Conservation (phyloP, 2,797 vertebrate species). For the Acanthornis magna region DNA sequence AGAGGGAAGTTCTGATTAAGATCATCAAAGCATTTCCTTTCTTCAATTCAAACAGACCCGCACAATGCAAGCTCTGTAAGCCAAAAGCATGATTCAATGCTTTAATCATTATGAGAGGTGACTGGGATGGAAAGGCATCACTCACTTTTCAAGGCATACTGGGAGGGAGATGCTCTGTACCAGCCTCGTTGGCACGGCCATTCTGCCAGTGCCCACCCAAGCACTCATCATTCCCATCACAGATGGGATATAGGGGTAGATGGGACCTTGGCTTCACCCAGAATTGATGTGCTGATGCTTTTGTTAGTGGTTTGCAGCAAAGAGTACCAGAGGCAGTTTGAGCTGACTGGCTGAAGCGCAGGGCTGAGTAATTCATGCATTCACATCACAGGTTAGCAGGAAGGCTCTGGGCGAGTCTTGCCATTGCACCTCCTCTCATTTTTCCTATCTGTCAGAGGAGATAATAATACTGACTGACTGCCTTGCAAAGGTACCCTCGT, state of each 20-base stretch:
- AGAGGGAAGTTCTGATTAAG: slow-evolving; percentile 45
- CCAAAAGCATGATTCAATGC: neutral
- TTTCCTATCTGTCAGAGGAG: neutral
- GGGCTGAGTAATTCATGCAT: neutral
- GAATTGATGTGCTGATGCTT: neutral
- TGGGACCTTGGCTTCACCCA: neutral
- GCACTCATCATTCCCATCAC: neutral
- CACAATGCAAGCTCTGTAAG: slow-evolving; percentile 4
- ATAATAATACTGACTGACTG: neutral
- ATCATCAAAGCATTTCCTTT: slow-evolving; percentile 40
- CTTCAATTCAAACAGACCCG: neutral
- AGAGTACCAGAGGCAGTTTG: neutral
- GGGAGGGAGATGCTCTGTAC: neutral
- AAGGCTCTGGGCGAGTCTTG: neutral
- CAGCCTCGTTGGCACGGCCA: neutral
- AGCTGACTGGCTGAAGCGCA: neutral
- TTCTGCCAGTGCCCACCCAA: neutral
- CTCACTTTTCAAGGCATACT: neutral
- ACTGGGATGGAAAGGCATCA: neutral
- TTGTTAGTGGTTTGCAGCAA: neutral
- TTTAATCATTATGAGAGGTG: neutral
- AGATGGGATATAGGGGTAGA: neutral
- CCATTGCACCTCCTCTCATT: neutral
- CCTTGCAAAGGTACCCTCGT: neutral
- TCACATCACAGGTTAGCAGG: neutral